Conservation (phyloP, 2,888 invertebrate genomes). For the Drosophila neonasuta region DNA sequence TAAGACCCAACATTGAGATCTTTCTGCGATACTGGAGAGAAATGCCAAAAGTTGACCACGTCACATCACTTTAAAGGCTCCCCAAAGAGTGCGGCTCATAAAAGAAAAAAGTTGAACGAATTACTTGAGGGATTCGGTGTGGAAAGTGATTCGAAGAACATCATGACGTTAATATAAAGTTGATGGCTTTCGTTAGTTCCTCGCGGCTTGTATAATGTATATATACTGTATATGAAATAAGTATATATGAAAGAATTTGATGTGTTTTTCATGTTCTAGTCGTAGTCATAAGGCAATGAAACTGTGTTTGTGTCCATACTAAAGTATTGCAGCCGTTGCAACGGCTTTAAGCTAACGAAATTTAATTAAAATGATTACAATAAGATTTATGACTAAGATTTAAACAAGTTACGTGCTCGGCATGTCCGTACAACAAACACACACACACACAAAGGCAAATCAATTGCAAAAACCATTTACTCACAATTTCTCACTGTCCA, state of each 20-base stretch:
- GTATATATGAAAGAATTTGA: conserved; percentile 17
- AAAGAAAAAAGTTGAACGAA: conserved; percentile 12
- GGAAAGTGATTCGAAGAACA: conserved; percentile 19
- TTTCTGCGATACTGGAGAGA: neutral
- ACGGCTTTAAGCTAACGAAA: conserved; percentile 65
- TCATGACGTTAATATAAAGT: conserved; percentile 20
- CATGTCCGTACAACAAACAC: conserved; percentile 10
- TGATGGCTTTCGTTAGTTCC: conserved; percentile 25
- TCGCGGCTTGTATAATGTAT: conserved; percentile 36
- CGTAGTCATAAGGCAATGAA: conserved; percentile 25
- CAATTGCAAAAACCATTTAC: conserved; percentile 26
- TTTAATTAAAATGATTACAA: conserved; percentile 28
- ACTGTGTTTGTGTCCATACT: conserved; percentile 46
- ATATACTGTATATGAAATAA: neutral
- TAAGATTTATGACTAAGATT: conserved; percentile 34
- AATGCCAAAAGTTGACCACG: conserved; percentile 10
- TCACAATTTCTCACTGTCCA: conserved; percentile 24
- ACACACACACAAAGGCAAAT: conserved; percentile 3
- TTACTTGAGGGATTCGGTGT: conserved; percentile 3
- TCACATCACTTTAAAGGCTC: conserved; percentile 11
- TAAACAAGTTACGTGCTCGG: conserved; percentile 27
- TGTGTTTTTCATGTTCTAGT: conserved; percentile 55
- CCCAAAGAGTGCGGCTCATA: neutral
- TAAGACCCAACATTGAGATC: neutral
- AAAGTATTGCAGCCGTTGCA: conserved; percentile 63